Evolutionary conservation across 2,113 vertebrate species (phyloP).

Genomic region (Barnardius zonarius): DNA sequence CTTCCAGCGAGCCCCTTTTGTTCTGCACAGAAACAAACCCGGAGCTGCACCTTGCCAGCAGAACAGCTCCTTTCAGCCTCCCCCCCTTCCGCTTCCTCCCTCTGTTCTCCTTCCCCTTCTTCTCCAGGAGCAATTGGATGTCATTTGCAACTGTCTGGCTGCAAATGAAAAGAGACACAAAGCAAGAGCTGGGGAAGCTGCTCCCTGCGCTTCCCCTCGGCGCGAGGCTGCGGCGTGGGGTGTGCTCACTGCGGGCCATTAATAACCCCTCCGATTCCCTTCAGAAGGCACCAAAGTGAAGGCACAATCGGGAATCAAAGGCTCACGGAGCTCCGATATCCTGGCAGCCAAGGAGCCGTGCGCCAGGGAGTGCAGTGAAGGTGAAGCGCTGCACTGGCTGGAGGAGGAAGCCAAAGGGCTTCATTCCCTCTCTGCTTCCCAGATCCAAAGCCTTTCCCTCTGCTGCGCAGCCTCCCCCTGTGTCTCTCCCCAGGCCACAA

Average conservation of each 20-base stretch:
- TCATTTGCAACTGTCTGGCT: conserved; percentile 70
- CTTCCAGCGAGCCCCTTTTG: conserved; percentile 61
- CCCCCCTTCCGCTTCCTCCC: not conserved
- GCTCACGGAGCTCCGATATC: conserved; percentile 37
- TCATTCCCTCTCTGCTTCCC: not conserved
- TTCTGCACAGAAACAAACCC: conserved; percentile 58
- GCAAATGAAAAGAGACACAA: conserved; percentile 65
- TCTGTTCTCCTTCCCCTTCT: conserved; percentile 58
- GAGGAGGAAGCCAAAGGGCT: not conserved
- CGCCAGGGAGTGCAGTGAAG: not conserved
- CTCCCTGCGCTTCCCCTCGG: conserved; percentile 59
- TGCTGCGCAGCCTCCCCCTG: not conserved
- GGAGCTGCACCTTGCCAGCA: conserved; percentile 42
- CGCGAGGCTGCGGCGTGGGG: conserved; percentile 34
- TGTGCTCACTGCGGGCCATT: conserved; percentile 61
- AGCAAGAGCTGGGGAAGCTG: conserved; percentile 57
- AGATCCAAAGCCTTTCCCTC: not conserved
- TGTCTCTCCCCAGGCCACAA: not conserved
- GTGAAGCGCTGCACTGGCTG: not conserved
- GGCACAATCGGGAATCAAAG: conserved; percentile 59
- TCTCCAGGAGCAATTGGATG: conserved; percentile 63
- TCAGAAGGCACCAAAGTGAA: conserved; percentile 47
- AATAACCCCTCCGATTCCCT: conserved; percentile 56
- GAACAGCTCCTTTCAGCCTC: conserved; percentile 30
- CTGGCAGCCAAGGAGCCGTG: not conserved